These are phyloP conservation scores for Dusona sp. DNA, from an alignment of 2,888 invertebrate species.

Conservation along the genomic window DNA sequence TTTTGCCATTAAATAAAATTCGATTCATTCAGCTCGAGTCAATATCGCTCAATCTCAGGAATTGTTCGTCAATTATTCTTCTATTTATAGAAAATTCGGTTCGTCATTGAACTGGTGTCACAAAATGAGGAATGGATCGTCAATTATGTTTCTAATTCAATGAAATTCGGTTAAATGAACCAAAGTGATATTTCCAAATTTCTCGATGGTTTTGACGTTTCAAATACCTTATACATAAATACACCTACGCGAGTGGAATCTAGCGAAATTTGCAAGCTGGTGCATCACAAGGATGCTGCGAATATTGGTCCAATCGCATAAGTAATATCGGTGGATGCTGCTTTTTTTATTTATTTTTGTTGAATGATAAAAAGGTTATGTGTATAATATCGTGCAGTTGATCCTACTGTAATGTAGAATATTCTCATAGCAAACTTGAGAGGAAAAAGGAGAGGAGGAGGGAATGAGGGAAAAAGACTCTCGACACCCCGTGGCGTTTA, in stretches of 20 bases:
- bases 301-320: conserved; percentile 38
- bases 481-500: conserved; percentile 80
- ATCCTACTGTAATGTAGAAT: conserved; percentile 46
- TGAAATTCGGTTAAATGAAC: background rate
- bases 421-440: conserved; percentile 8
- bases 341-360: conserved; percentile 3
- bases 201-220: background rate
- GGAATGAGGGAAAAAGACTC: conserved; percentile 59
- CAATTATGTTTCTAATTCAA: background rate
- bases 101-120: background rate
- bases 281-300: conserved; percentile 17
- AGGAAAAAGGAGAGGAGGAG: background rate
- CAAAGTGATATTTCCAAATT: background rate
- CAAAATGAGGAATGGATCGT: background rate
- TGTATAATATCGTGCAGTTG: conserved; percentile 5
- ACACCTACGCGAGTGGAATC: background rate
- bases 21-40: too few species aligned
- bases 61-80: background rate
- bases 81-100: background rate
- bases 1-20: background rate
- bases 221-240: background rate
- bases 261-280: conserved; percentile 37
- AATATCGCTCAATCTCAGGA: too few species aligned
- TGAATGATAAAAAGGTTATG: conserved; percentile 1
- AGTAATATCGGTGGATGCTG: conserved; percentile 9